A percentile compares a stretch with the other conserved stretches of the same genome.
These are phyloP conservation scores for Decapterus maruadsi DNA, from an alignment of 2,797 vertebrate species.

Conservation along the genomic window DNA sequence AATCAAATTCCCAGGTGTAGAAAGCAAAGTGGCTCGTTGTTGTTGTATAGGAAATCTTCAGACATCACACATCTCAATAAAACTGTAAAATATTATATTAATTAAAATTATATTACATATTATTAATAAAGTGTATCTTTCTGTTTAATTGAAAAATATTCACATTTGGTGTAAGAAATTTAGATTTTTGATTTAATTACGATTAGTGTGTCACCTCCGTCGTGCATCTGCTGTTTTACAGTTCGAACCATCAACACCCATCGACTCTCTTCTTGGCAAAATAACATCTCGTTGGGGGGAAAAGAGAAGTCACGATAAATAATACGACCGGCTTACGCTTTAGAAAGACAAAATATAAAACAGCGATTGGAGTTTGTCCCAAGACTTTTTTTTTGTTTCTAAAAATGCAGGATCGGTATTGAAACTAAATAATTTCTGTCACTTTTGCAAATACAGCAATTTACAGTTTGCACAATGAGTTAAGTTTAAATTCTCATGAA, in stretches of 20 bases:
- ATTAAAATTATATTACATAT: conserved; percentile 55
- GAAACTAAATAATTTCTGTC: conserved; percentile 60
- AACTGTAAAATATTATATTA: conserved; percentile 41
- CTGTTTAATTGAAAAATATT: conserved; percentile 65
- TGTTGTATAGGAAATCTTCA: conserved; percentile 29
- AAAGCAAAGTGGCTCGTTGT: conserved; percentile 19
- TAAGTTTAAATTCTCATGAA: conserved; percentile 68
- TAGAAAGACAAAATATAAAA: conserved; percentile 72
- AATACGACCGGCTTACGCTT: conserved; percentile 55
- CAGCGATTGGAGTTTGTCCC: conserved; percentile 56
- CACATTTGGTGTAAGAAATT: conserved; percentile 49
- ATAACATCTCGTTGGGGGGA: conserved; percentile 3
- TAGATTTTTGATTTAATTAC: conserved; percentile 15
- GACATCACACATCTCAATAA: conserved; percentile 31
- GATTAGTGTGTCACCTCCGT: conserved; percentile 12
- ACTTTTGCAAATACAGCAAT: conserved; percentile 79
- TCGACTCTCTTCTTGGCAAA: too few species aligned
- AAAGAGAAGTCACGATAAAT: conserved; percentile 61
- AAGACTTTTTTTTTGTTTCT: conserved; percentile 24
- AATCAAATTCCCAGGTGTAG: conserved; percentile 33
- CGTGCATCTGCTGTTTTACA: conserved; percentile 17
- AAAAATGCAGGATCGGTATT: conserved; percentile 61
- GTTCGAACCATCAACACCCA: not conserved
- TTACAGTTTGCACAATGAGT: conserved; percentile 78
- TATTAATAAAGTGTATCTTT: conserved; percentile 52